Conservation (phyloP, 1,140 invertebrate genomes). For the Pogonomyrmex californicus region DNA sequence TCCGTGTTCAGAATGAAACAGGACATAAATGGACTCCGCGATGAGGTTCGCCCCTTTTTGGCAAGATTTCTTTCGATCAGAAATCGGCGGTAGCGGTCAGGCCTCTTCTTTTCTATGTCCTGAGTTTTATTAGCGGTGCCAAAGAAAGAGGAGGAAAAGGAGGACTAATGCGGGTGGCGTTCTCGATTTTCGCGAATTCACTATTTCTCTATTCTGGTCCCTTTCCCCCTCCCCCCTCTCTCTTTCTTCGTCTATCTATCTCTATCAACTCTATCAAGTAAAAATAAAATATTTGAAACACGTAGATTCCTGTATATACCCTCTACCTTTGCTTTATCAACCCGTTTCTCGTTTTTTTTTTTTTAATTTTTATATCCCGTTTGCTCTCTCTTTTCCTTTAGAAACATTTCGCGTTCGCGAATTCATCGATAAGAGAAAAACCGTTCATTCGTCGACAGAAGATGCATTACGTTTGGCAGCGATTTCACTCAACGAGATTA, state of each 20-base stretch:
- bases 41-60: constrained; percentile 58
- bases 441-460: constrained; percentile 60
- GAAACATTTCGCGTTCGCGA: constrained; percentile 53
- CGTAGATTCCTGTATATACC: constrained; percentile 52
- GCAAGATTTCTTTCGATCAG: constrained; percentile 71
- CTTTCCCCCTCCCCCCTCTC: background rate
- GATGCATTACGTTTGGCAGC: constrained; percentile 80
- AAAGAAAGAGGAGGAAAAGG: constrained; percentile 62
- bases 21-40: constrained; percentile 67
- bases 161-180: constrained; percentile 46
- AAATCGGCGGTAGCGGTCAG: constrained; percentile 60
- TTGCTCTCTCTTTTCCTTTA: constrained; percentile 4
- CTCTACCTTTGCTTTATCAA: background rate
- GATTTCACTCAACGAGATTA: constrained; percentile 86
- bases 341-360: background rate
- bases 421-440: constrained; percentile 75
- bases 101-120: constrained; percentile 46
- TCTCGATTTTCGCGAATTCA: constrained; percentile 34
- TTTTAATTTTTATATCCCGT: constrained; percentile 60
- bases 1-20: constrained; percentile 69
- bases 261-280: constrained; percentile 78
- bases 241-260: constrained; percentile 47
- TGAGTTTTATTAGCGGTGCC: constrained; percentile 68
- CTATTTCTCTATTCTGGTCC: background rate
- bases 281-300: constrained; percentile 85